Evolutionary conservation across 2,113 vertebrate species (phyloP).

Genomic region (Periophthalmus modestus): DNA sequence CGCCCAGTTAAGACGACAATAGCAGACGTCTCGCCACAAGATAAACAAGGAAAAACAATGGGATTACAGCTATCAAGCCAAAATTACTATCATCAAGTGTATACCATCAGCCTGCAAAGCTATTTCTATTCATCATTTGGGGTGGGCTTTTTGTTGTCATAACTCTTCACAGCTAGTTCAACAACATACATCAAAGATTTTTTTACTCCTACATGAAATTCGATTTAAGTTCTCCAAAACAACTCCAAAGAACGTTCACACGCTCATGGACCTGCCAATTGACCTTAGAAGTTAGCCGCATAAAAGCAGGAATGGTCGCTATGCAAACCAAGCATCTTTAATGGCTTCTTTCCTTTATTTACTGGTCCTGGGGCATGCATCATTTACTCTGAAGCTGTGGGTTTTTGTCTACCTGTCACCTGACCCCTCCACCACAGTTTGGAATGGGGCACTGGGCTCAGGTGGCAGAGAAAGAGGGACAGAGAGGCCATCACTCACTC

Average conservation of each 20-base stretch:
- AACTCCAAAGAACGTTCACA: neutral
- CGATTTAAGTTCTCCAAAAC: neutral
- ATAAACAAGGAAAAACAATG: slow-evolving; percentile 48
- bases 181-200: slow-evolving; percentile 37
- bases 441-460: slow-evolving; percentile 53
- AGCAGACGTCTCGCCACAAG: slow-evolving; percentile 42
- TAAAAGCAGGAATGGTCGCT: slow-evolving; percentile 64
- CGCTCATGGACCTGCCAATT: slow-evolving; percentile 29
- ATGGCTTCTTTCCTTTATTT: slow-evolving; percentile 67
- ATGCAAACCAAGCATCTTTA: slow-evolving; percentile 55
- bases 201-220: neutral
- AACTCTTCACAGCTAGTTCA: slow-evolving; percentile 55
- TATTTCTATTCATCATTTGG: slow-evolving; percentile 57
- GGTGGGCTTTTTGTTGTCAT: slow-evolving; percentile 18
- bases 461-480: slow-evolving; percentile 54
- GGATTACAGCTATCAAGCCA: slow-evolving; percentile 51
- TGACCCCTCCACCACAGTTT: slow-evolving; percentile 58
- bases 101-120: slow-evolving; percentile 45
- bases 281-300: slow-evolving; percentile 49
- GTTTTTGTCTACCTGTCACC: slow-evolving; percentile 76
- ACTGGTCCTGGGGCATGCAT: slow-evolving; percentile 63
- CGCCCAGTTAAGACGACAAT: slow-evolving; percentile 53
- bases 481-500: slow-evolving; percentile 53
- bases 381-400: slow-evolving; percentile 71
- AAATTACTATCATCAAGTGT: slow-evolving; percentile 67